Evolutionary conservation across 2,888 invertebrate genomes (phyloP), one percentile per base, ranked within the genome.

Genomic region (Yponomeuta cagnagella): DNA sequence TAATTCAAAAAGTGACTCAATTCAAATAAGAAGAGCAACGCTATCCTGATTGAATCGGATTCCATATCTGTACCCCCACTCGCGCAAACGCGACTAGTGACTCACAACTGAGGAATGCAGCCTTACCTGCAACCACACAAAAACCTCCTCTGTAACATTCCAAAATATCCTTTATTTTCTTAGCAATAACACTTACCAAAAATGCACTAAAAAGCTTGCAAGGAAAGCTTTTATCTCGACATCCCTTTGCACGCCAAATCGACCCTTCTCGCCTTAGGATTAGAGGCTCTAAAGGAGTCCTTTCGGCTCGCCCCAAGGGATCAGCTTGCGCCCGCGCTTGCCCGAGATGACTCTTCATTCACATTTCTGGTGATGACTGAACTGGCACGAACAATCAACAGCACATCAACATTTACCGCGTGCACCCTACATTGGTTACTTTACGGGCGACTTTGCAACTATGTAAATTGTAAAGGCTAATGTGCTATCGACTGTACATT

Each of bases 1-100:
- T 65, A 65, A 31, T 33, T 33, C 65, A 33, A 30, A 33, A 65
- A 65, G 33, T 31, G 30, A 31, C 65, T 33, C 65, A 30, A 30
- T 65, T 65, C 65, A 30, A 31, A 65, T 65, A 58, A 58, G 52
- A 58, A 58, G 52, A 30, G 65, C 65, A 30, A 15, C 68, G n/a
- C 48, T 68, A 68, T 68, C 68, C 68, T 48, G 23, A 68, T 68
- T 68, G 68, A 68, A 68, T 68, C 68, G 31, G 48, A 68, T 68
- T 52, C 37, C 68, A 48, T 68, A 68, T 52, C 23, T 48, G 9
- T 9, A 23, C 23, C 52, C 68, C 48, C 48, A 52, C 68, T 52
- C 48, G 37, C 48, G 9, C 68, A 48, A 68, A 52, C 52, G 37
- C 30, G n/a, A 5, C 31, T 65, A 33, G 37, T 69, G 69, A 69